Conservation (phyloP, 2,113 vertebrate species). For the Podarcis muralis region DNA sequence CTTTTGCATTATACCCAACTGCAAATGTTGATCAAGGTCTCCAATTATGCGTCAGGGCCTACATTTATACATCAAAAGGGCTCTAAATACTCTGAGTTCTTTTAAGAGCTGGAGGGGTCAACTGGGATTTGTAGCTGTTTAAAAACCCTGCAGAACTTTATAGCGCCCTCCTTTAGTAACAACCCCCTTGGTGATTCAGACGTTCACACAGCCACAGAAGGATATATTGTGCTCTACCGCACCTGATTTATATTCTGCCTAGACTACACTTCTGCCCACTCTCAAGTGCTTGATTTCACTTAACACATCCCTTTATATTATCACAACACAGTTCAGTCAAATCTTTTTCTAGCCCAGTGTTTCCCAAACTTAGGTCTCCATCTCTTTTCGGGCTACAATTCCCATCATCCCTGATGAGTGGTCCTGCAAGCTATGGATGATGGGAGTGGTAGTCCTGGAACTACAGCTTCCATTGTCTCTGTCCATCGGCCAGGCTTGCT, state of each 20-base stretch:
- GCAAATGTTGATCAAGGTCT: not conserved
- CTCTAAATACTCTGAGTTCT: not conserved
- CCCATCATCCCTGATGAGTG: too few relatives aligned
- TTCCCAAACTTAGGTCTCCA: too few relatives aligned
- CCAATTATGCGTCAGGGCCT: not conserved
- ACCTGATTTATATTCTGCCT: conserved; percentile 14
- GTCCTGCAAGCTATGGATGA: too few relatives aligned
- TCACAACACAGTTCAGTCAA: not conserved
- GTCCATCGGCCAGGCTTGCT: too few relatives aligned
- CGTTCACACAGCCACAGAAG: not conserved
- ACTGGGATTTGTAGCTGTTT: not conserved
- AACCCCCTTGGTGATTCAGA: not conserved
- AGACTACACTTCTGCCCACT: not conserved
- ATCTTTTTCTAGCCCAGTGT: not conserved
- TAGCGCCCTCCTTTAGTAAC: not conserved
- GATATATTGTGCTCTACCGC: not conserved
- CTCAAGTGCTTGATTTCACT: not conserved
- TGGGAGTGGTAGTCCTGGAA: too few relatives aligned
- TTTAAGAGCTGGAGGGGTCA: not conserved
- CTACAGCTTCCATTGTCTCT: too few relatives aligned
- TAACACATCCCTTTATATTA: not conserved
- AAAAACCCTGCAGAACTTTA: not conserved
- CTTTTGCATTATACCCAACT: not conserved
- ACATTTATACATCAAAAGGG: not conserved
- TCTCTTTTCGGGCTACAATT: too few relatives aligned